phyloP scores from a whole-genome alignment of 2,797 vertebrate genomes.

The Neosilurus hyrtlii region DNA sequence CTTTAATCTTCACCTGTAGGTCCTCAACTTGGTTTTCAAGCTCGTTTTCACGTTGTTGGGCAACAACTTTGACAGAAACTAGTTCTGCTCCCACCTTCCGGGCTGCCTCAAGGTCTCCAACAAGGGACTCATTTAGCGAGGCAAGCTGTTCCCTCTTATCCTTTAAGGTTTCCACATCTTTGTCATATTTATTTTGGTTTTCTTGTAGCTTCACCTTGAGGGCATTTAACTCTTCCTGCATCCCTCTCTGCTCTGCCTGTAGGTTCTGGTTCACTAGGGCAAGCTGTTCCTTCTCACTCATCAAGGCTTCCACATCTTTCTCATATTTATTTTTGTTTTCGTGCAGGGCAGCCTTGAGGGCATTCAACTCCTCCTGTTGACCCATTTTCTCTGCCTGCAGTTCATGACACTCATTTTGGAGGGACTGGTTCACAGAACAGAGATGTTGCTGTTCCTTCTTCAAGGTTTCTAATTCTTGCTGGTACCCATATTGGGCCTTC shows the following conservation, averaged over 20 bases:
- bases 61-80: neutral
- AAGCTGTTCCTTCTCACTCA: neutral
- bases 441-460: neutral
- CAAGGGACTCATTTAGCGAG: neutral
- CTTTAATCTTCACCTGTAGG: slow-evolving; percentile 15
- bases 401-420: slow-evolving; percentile 4
- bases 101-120: neutral
- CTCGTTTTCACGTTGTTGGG: neutral
- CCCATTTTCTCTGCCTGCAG: neutral
- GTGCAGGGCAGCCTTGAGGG: neutral
- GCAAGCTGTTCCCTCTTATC: slow-evolving; percentile 5
- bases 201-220: neutral
- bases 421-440: neutral
- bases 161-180: neutral
- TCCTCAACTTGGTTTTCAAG: slow-evolving; percentile 13
- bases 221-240: neutral
- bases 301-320: neutral
- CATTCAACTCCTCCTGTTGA: neutral
- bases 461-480: neutral
- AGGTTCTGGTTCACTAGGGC: neutral
- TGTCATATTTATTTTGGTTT: neutral
- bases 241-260: neutral
- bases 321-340: neutral
- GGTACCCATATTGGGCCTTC: neutral
- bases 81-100: slow-evolving; percentile 6